Percentiles rank a stretch among this genome's conserved stretches.
Conservation (phyloP, 2,113 vertebrate species). For the Saimiri boliviensis region DNA sequence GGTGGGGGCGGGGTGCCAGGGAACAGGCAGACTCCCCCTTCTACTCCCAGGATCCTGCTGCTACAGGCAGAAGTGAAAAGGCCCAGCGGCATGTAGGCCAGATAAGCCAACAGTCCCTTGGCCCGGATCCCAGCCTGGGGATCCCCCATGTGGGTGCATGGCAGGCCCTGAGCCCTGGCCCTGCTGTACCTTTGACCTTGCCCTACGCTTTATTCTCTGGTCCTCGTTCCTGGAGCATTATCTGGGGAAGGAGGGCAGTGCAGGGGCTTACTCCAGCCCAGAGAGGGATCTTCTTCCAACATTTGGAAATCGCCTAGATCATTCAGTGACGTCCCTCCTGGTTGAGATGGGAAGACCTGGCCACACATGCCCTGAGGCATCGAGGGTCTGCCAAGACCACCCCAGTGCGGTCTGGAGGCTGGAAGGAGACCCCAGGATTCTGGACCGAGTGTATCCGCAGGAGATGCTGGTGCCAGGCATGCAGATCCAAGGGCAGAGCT, state of each 20-base stretch:
- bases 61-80: neutral
- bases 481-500: slow-evolving; percentile 63
- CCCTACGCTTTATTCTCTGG: neutral
- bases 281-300: neutral
- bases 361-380: neutral
- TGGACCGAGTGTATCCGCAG: slow-evolving; percentile 56
- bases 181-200: neutral
- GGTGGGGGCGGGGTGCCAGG: neutral
- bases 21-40: neutral
- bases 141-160: neutral
- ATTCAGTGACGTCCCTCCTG: neutral
- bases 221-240: neutral
- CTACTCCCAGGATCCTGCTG: neutral
- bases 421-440: neutral
- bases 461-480: slow-evolving; percentile 80
- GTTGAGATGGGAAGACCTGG: neutral
- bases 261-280: neutral
- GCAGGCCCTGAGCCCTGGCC: neutral
- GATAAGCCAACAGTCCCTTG: neutral
- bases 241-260: neutral
- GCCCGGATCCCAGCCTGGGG: neutral
- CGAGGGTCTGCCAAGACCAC: neutral
- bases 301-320: neutral
- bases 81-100: slow-evolving; percentile 72
- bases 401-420: neutral